A percentile compares a stretch with the other conserved stretches of the same genome.
Evolutionary conservation across 2,888 invertebrate genomes (phyloP).

Genomic region (Synergus japonicus): DNA sequence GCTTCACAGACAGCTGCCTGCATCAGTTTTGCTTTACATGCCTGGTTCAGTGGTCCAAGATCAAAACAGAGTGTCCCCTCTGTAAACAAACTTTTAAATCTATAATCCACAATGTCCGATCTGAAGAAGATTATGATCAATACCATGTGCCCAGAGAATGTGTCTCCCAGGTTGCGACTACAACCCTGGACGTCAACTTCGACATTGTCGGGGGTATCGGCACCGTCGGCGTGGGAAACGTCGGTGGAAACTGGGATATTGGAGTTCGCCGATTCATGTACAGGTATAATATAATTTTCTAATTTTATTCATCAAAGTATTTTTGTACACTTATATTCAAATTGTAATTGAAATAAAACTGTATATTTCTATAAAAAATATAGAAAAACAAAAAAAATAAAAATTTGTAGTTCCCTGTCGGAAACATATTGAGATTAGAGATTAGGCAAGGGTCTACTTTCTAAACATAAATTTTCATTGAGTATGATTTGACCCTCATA

Average conservation of each 20-base stretch:
- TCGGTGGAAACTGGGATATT: slow-evolving; percentile 56
- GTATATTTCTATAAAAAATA: too few species aligned
- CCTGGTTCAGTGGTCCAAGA: slow-evolving; percentile 95
- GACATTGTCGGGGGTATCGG: slow-evolving; percentile 57
- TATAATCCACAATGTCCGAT: slow-evolving; percentile 94
- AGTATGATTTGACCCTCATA: too few species aligned
- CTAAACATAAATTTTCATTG: too few species aligned
- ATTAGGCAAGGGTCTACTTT: too few species aligned
- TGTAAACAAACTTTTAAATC: slow-evolving; percentile 95
- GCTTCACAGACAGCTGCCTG: slow-evolving; percentile 94
- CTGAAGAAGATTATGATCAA: slow-evolving; percentile 92
- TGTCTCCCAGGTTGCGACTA: slow-evolving; percentile 69
- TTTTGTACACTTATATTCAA: not conserved
- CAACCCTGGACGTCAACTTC: slow-evolving; percentile 65
- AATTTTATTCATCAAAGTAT: not conserved
- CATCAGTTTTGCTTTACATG: slow-evolving; percentile 97
- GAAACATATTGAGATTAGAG: too few species aligned
- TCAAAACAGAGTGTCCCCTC: slow-evolving; percentile 95
- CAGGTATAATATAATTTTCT: slow-evolving; percentile 49
- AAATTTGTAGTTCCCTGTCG: too few species aligned
- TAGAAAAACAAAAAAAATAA: too few species aligned
- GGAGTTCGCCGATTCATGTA: slow-evolving; percentile 57
- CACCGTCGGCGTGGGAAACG: slow-evolving; percentile 48
- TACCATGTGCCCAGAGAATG: slow-evolving; percentile 79
- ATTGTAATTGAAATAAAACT: not conserved